These are phyloP conservation scores for Chloroceryle aenea DNA, from an alignment of 2,113 vertebrate genomes.

Conservation along the genomic window DNA sequence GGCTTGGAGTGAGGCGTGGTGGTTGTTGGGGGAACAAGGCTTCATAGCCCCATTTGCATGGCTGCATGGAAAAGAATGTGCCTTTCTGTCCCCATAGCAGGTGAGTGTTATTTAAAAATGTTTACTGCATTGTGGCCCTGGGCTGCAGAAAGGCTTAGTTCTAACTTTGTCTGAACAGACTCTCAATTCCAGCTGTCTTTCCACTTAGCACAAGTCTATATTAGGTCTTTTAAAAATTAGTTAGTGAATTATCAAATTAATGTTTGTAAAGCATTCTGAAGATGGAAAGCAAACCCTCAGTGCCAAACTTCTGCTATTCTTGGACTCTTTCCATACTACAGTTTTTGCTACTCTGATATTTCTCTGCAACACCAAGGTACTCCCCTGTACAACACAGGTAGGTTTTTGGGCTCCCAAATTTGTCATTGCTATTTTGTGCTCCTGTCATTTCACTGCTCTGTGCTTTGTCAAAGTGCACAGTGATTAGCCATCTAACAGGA, in stretches of 20 bases:
- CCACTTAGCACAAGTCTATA: background rate
- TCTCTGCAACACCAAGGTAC: background rate
- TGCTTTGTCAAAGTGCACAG: background rate
- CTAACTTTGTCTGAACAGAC: background rate
- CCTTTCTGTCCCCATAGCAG: background rate
- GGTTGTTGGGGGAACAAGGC: rapidly evolving
- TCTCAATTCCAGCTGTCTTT: background rate
- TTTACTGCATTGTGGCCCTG: background rate
- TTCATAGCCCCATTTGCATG: background rate
- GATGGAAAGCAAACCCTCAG: background rate
- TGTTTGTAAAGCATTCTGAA: background rate
- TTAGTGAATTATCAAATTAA: background rate
- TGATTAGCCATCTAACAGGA: background rate
- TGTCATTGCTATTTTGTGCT: background rate
- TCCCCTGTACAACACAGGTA: background rate
- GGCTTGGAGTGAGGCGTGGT: rapidly evolving
- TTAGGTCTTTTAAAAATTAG: background rate
- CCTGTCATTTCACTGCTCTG: background rate
- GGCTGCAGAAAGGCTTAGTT: background rate
- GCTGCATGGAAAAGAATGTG: background rate
- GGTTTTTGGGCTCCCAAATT: background rate
- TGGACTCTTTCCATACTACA: background rate
- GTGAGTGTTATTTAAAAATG: background rate
- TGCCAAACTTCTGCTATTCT: background rate
- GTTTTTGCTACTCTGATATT: background rate